phyloP scores from a whole-genome alignment of 2,888 invertebrate genomes.

The Heliconius aoede region DNA sequence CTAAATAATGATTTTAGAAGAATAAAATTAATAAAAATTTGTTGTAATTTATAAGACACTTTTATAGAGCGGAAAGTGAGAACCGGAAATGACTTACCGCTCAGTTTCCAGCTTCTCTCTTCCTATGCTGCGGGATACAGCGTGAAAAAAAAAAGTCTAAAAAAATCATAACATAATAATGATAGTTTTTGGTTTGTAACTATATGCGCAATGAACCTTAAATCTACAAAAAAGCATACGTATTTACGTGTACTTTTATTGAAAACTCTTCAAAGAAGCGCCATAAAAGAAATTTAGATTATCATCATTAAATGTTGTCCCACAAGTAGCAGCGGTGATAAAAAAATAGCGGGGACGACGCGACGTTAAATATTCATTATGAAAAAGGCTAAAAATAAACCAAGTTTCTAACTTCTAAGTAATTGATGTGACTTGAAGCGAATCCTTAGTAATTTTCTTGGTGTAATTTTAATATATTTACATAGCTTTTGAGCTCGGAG shows the following conservation, averaged over 20 bases:
- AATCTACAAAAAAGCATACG: not conserved
- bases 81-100: not conserved
- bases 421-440: constrained; percentile 41
- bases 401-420: constrained; percentile 37
- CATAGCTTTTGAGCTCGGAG: constrained; percentile 38
- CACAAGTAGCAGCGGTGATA: not conserved
- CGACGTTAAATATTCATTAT: constrained; percentile 14
- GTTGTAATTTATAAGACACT: too few species aligned
- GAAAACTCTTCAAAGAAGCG: not conserved
- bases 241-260: not conserved
- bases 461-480: constrained; percentile 45
- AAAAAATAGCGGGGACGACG: not conserved
- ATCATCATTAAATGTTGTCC: not conserved
- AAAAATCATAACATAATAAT: too few species aligned
- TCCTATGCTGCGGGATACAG: not conserved
- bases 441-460: constrained; percentile 39
- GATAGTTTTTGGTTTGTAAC: too few species aligned
- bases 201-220: too few species aligned
- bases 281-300: not conserved
- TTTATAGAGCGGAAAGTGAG: too few species aligned
- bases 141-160: too few species aligned
- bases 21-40: too few species aligned
- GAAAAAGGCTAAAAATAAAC: constrained; percentile 30
- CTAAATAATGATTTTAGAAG: too few species aligned
- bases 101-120: not conserved